Percentiles rank a stretch among this genome's conserved stretches.
Evolutionary conservation across 1,140 invertebrate genomes (phyloP).

Genomic region (Heterodera schachtii): DNA sequence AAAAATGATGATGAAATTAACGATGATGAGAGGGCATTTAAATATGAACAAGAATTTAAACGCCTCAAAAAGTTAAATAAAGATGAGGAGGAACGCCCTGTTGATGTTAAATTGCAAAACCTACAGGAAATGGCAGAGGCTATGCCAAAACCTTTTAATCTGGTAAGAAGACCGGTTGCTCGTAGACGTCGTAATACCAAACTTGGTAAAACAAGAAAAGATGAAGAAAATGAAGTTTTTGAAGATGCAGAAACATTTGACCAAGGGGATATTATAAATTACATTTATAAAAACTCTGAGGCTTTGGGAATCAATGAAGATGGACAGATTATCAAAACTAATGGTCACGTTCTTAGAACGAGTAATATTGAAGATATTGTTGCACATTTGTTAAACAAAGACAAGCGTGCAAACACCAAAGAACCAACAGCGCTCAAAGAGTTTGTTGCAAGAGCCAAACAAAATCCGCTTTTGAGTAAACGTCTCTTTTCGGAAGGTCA

Average conservation of each 20-base stretch:
- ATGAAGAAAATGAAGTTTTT: no score
- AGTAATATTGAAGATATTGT: neutral
- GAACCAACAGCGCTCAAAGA: neutral
- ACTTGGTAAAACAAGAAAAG: no score
- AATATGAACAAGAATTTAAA: slow-evolving; percentile 23
- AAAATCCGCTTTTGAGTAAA: neutral
- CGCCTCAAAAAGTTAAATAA: neutral
- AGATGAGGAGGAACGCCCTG: slow-evolving; percentile 15
- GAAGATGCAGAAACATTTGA: no score
- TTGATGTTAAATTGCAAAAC: slow-evolving; percentile 8
- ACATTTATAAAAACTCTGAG: neutral
- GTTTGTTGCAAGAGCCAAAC: neutral
- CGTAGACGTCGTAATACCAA: no score
- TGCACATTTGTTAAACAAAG: neutral
- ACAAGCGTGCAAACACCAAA: neutral
- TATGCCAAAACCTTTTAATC: no score
- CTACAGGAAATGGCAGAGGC: neutral
- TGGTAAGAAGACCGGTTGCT: no score
- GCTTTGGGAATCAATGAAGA: neutral
- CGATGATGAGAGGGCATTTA: no score
- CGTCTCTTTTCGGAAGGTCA: neutral
- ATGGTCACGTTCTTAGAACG: neutral
- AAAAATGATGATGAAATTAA: neutral
- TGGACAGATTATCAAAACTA: neutral
- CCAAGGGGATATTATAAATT: neutral